Percentiles rank a stretch among this genome's conserved stretches.
Evolutionary conservation across 2,888 invertebrate species (phyloP).

Genomic region (Agriopis marginaria): DNA sequence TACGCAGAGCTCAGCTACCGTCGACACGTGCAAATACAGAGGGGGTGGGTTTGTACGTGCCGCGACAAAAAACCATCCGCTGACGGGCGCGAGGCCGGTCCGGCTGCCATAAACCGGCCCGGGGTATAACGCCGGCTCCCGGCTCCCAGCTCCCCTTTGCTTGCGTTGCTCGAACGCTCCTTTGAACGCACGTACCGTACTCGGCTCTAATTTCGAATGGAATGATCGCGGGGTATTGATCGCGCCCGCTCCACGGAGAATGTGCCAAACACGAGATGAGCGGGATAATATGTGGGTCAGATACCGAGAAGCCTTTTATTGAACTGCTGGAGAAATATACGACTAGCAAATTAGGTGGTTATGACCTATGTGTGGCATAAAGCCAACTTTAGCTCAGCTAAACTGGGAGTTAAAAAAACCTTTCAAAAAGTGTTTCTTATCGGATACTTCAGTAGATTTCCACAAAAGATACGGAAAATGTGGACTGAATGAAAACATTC

Average conservation of each 20-base stretch:
- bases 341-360: constrained; percentile 12
- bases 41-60: constrained; percentile 65
- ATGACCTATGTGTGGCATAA: constrained; percentile 3
- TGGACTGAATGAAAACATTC: not conserved
- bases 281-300: constrained; percentile 46
- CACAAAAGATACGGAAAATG: not conserved
- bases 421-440: not conserved
- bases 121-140: constrained; percentile 54
- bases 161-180: constrained; percentile 73
- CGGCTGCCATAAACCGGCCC: constrained; percentile 75
- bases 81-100: constrained; percentile 66
- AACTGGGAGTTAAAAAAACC: not conserved
- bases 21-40: not conserved
- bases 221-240: constrained; percentile 52
- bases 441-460: not conserved
- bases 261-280: constrained; percentile 39
- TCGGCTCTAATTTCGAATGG: constrained; percentile 76
- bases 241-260: constrained; percentile 34
- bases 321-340: not conserved
- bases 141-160: constrained; percentile 62
- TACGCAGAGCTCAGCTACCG: constrained; percentile 9
- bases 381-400: constrained; percentile 7
- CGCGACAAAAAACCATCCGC: constrained; percentile 77
- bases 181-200: constrained; percentile 77
- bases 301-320: constrained; percentile 22